A percentile compares a stretch with the other conserved stretches of the same genome.
Evolutionary conservation across 2,888 invertebrate species (phyloP).

Genomic region (Blastobasis lacticolella): DNA sequence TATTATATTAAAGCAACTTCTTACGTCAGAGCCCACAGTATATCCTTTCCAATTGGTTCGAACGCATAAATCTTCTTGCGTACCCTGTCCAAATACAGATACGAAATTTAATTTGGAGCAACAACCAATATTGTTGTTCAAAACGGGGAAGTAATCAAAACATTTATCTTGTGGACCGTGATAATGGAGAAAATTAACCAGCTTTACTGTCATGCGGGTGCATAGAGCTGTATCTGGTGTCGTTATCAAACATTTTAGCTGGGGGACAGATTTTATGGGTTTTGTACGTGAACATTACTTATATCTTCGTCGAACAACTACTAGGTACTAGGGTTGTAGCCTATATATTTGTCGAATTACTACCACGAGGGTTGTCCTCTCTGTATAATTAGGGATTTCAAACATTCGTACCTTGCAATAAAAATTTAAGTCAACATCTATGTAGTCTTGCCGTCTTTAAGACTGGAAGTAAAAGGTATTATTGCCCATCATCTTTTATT

Average conservation of each 20-base stretch:
- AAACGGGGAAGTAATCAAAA: slow-evolving; percentile 35
- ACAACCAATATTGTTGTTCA: slow-evolving; percentile 20
- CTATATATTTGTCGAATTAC: too few species aligned
- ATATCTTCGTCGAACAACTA: too few species aligned
- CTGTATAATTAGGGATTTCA: too few species aligned
- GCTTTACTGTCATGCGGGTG: slow-evolving; percentile 53
- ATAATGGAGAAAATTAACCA: slow-evolving; percentile 48
- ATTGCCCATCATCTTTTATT: too few species aligned
- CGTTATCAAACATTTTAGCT: slow-evolving; percentile 54
- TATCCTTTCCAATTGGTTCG: not conserved
- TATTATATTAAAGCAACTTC: too few species aligned
- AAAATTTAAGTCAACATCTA: too few species aligned
- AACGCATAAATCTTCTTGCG: not conserved
- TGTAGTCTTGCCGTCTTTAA: too few species aligned
- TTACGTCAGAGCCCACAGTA: too few species aligned
- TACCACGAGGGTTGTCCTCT: too few species aligned
- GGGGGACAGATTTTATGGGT: slow-evolving; percentile 34
- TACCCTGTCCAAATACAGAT: slow-evolving; percentile 5
- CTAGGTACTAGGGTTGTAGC: too few species aligned
- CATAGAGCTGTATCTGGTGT: slow-evolving; percentile 55
- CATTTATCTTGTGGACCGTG: slow-evolving; percentile 33
- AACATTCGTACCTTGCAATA: too few species aligned
- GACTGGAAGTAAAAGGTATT: too few species aligned
- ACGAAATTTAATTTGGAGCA: slow-evolving; percentile 8
- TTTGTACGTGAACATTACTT: slow-evolving; percentile 3